These are phyloP conservation scores for Uropetala carovei DNA, from an alignment of 2,888 invertebrate genomes.

Conservation along the genomic window DNA sequence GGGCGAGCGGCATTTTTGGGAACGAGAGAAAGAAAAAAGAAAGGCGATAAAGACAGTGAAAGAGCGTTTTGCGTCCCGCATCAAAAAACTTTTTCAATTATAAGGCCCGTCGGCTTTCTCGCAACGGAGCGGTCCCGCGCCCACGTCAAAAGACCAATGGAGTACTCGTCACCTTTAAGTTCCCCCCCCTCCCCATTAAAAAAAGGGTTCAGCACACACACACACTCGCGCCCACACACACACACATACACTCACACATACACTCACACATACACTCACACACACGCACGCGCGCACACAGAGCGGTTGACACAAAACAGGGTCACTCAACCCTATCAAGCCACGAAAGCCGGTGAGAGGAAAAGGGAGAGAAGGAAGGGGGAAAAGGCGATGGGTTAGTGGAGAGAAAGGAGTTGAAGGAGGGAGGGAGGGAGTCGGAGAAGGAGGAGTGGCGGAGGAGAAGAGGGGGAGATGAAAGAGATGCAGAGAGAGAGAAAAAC, in stretches of 20 bases:
- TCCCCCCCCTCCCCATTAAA: not conserved
- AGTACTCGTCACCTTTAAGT: conserved; percentile 1
- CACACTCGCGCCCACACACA: not conserved
- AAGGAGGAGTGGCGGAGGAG: no score
- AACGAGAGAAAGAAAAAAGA: not conserved
- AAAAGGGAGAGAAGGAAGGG: not conserved
- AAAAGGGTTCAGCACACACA: not conserved
- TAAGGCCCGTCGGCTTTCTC: not conserved
- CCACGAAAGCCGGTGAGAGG: not conserved
- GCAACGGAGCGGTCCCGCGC: conserved; percentile 2
- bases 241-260: not conserved
- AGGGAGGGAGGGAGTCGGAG: no score
- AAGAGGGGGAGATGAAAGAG: no score
- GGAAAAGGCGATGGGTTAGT: not conserved
- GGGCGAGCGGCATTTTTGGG: conserved; percentile 31
- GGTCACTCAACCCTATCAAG: not conserved
- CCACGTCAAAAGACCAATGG: conserved; percentile 20
- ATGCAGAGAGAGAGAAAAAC: no score
- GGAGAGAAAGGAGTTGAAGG: no score
- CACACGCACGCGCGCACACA: not conserved
- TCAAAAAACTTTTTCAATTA: conserved; percentile 35
- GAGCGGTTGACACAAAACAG: not conserved
- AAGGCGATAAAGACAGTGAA: conserved; percentile 32
- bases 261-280: not conserved
- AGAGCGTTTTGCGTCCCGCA: conserved; percentile 32